Percentiles rank a stretch among this genome's conserved stretches.
These are phyloP conservation scores for Holcopasites calliopsidis DNA, from an alignment of 1,140 invertebrate species.

Conservation along the genomic window DNA sequence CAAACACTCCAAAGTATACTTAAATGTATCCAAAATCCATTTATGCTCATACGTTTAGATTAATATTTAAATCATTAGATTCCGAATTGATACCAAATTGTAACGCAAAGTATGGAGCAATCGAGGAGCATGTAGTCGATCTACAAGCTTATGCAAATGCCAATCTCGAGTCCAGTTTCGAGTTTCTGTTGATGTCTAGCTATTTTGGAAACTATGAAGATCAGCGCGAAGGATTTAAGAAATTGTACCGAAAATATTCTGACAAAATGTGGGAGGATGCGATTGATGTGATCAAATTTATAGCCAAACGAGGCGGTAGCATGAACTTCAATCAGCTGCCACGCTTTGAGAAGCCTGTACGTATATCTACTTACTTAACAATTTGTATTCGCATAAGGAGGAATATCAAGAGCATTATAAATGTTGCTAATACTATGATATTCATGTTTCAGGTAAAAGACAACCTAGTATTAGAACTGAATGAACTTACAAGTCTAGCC, in stretches of 20 bases:
- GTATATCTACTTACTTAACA: background rate
- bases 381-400: background rate
- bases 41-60: background rate
- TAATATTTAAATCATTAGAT: conserved; percentile 57
- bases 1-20: conserved; percentile 1
- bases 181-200: conserved; percentile 87
- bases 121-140: conserved; percentile 76
- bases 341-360: conserved; percentile 65
- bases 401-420: background rate
- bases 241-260: conserved; percentile 86
- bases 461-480: conserved; percentile 71
- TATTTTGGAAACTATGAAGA: conserved; percentile 89
- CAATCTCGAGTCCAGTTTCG: conserved; percentile 85
- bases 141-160: conserved; percentile 83
- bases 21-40: conserved; percentile 2
- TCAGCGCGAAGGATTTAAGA: conserved; percentile 88
- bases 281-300: conserved; percentile 87
- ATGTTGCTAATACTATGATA: background rate
- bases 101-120: conserved; percentile 85
- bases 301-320: conserved; percentile 85
- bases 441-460: conserved; percentile 65
- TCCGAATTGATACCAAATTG: conserved; percentile 78
- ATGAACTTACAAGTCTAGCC: conserved; percentile 86
- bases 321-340: conserved; percentile 77
- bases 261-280: conserved; percentile 87